Conservation (phyloP, 2,888 invertebrate genomes). For the Seira musarum region DNA sequence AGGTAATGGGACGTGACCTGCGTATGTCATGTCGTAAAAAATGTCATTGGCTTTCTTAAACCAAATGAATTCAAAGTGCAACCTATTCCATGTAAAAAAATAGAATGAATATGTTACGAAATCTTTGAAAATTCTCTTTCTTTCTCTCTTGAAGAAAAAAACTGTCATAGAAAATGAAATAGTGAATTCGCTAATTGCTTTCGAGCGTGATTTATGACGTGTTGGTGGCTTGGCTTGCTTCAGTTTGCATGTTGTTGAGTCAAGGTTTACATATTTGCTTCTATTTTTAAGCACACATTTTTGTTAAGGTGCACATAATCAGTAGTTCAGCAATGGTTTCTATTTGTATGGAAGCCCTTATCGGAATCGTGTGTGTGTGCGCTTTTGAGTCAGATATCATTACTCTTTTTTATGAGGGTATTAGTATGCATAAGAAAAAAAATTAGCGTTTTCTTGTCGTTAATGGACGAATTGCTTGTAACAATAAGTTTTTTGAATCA, state of each 20-base stretch:
- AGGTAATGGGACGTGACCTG: background rate
- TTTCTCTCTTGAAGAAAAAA: background rate
- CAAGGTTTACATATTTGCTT: too few relatives aligned
- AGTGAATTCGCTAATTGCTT: constrained; percentile 49
- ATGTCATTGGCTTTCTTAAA: too few relatives aligned
- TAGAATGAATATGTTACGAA: background rate
- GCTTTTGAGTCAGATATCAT: background rate
- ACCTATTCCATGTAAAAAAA: too few relatives aligned
- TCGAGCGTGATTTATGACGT: constrained; percentile 64
- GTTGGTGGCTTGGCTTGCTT: constrained; percentile 62
- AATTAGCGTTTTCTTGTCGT: background rate
- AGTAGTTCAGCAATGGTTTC: background rate
- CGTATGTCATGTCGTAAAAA: background rate
- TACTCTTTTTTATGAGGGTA: constrained; percentile 33
- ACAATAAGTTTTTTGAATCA: background rate
- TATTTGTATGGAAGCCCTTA: too few relatives aligned
- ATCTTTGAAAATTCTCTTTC: background rate
- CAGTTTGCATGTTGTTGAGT: too few relatives aligned
- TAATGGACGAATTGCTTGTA: constrained; percentile 46
- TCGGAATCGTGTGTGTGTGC: background rate
- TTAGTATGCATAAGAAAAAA: constrained; percentile 40
- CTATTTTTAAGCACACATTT: background rate
- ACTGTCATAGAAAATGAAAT: constrained; percentile 24
- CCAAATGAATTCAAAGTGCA: too few relatives aligned
- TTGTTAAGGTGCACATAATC: background rate